phyloP scores from a whole-genome alignment of 2,113 vertebrate genomes.

The Ictidomys tridecemlineatus region DNA sequence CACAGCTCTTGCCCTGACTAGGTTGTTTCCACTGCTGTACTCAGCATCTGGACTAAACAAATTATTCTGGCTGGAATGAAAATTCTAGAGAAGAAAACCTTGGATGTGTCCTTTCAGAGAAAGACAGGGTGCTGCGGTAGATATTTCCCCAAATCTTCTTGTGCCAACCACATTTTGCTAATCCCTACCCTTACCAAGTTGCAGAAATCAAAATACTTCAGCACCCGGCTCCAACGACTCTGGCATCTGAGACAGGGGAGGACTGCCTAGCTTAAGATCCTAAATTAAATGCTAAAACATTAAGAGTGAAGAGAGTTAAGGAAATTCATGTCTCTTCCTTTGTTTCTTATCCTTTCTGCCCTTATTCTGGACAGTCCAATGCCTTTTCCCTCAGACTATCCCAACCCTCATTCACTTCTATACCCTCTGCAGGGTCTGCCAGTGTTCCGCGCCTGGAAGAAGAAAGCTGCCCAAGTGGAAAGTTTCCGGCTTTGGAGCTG shows the following conservation, averaged over 20 bases:
- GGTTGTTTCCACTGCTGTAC: accelerated
- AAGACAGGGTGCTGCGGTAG: background rate
- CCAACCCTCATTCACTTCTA: background rate
- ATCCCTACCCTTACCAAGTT: background rate
- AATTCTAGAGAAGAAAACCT: background rate
- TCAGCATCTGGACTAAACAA: background rate
- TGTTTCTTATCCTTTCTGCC: background rate
- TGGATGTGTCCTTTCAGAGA: background rate
- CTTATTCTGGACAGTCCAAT: background rate
- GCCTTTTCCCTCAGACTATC: background rate
- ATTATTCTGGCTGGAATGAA: background rate
- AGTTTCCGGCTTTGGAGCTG: background rate
- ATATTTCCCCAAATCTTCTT: background rate
- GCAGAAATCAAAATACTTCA: background rate
- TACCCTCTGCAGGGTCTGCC: accelerated
- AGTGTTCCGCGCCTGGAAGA: background rate
- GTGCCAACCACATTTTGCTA: background rate
- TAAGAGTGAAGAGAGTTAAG: background rate
- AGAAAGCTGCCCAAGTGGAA: background rate
- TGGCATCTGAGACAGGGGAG: background rate
- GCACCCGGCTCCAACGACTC: accelerated
- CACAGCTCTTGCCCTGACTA: background rate
- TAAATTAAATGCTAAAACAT: background rate
- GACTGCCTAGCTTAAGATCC: background rate
- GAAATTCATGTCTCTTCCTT: accelerated